Evolutionary conservation across 92 coral and sea anemone species (phyloP), one percentile per base, ranked within the genome.

Genomic region (Hydrozoanthus gracilis): DNA sequence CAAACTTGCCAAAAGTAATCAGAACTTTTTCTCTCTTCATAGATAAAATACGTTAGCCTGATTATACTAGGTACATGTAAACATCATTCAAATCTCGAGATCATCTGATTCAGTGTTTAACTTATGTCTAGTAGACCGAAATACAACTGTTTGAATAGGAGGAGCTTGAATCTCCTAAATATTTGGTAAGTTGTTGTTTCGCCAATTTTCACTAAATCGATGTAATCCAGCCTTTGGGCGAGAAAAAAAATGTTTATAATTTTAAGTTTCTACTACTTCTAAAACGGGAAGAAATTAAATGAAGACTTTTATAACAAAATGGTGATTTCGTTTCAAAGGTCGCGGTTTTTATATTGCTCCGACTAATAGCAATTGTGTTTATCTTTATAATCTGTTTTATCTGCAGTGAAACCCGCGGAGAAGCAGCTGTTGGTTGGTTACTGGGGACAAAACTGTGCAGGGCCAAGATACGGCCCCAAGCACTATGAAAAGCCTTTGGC

Each of bases 391-490:
- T 72, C 3, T 13, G 16, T 46, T 74, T 74, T 8, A 16, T 16
- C 50, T 67, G 47, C 62, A 80, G 85, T 65, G 4, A 80, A 64
- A 51, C 85, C 73, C 18, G 6, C 64, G 5, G 74, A 1, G 44
- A 65, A 65, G n/a, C 95, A 92, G 82, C 64, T 92, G 7, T 73
- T 94, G 85, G 95, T 87, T 52, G 98, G 95, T 11, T 94, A 94
- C 90, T 94, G 98, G 98, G 98, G 98, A 6, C 98, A 94, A 74
- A 94, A 94, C 76, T 82, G 94, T 6, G 93, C 92, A 6, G 98
- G 94, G 4, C 82, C 89, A 8, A 78, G 74, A 4, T 88, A 87
- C 73, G 90, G 92, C 45, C 89, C 87, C 45, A 64, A 77, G 45
- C 88, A 87, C 68, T 94, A 90, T 77, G 98, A 94, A 87, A 91